These are phyloP conservation scores for Drosophila acutilabella DNA, from an alignment of 2,888 invertebrate genomes.

Conservation along the genomic window DNA sequence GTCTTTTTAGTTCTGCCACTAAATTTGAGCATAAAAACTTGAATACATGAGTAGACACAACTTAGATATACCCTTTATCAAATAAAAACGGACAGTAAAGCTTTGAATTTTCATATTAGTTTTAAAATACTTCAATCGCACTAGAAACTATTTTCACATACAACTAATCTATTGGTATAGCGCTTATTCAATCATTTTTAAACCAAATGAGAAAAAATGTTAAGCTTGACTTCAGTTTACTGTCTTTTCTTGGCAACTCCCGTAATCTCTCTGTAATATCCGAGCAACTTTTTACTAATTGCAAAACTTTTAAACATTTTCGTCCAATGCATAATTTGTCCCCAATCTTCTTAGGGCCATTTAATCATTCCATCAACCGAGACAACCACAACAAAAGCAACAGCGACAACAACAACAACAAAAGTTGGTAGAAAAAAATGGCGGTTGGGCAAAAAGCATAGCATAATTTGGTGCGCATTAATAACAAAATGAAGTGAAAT, in stretches of 20 bases:
- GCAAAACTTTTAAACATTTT: constrained; percentile 52
- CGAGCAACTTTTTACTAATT: constrained; percentile 43
- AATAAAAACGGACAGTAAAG: too few relatives aligned
- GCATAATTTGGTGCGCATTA: constrained; percentile 66
- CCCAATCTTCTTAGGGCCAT: constrained; percentile 32
- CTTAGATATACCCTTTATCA: too few relatives aligned
- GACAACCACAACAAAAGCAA: constrained; percentile 18
- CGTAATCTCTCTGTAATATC: constrained; percentile 9
- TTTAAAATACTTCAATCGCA: neutral
- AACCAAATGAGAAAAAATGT: neutral
- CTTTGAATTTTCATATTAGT: too few relatives aligned
- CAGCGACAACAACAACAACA: constrained; percentile 12
- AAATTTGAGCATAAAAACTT: too few relatives aligned
- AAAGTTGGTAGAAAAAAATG: constrained; percentile 9
- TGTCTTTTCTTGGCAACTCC: constrained; percentile 6
- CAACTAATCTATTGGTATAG: neutral
- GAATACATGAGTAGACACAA: too few relatives aligned
- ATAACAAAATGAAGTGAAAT: constrained; percentile 70
- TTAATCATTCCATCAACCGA: constrained; percentile 47
- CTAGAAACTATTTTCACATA: neutral
- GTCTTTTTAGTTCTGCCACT: too few relatives aligned
- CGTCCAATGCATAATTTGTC: constrained; percentile 51
- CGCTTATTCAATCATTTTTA: neutral
- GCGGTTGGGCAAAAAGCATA: constrained; percentile 31
- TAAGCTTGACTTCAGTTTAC: neutral